These are phyloP conservation scores for Solea senegalensis DNA, from an alignment of 2,113 vertebrate species.

Conservation along the genomic window DNA sequence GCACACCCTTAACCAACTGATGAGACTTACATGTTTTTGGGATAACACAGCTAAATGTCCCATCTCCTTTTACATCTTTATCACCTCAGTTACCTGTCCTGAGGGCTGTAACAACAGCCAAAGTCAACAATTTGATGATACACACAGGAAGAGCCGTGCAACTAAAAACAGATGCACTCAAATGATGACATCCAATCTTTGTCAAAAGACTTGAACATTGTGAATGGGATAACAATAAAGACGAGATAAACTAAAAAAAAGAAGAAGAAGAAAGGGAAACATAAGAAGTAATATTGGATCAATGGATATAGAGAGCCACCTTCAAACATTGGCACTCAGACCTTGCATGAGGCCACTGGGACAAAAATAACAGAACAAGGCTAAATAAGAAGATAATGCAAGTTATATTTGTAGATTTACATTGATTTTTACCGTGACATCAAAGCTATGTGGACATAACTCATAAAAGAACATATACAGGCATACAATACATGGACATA, in stretches of 20 bases:
- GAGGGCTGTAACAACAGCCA: slow-evolving; percentile 53
- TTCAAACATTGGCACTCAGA: not conserved
- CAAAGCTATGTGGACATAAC: no score
- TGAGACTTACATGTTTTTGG: slow-evolving; percentile 17
- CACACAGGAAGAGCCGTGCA: slow-evolving; percentile 34
- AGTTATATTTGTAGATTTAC: not conserved
- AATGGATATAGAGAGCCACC: not conserved
- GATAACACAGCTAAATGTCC: slow-evolving; percentile 11
- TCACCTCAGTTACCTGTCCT: slow-evolving; percentile 41
- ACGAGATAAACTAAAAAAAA: not conserved
- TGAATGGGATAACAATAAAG: not conserved
- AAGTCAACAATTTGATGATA: slow-evolving; percentile 9
- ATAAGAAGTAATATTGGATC: not conserved
- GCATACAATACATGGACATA: no score
- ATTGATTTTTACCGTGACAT: no score
- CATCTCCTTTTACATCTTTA: slow-evolving; percentile 57
- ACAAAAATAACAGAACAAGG: not conserved
- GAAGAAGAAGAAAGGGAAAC: not conserved
- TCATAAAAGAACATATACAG: no score
- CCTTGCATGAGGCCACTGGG: not conserved
- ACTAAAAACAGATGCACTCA: slow-evolving; percentile 21
- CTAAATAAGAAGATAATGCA: not conserved
- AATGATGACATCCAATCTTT: slow-evolving; percentile 35
- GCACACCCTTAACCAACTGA: not conserved
- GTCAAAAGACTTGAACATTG: slow-evolving; percentile 31